Conservation (phyloP, 2,113 vertebrate species). For the Ailuropoda melanoleuca region DNA sequence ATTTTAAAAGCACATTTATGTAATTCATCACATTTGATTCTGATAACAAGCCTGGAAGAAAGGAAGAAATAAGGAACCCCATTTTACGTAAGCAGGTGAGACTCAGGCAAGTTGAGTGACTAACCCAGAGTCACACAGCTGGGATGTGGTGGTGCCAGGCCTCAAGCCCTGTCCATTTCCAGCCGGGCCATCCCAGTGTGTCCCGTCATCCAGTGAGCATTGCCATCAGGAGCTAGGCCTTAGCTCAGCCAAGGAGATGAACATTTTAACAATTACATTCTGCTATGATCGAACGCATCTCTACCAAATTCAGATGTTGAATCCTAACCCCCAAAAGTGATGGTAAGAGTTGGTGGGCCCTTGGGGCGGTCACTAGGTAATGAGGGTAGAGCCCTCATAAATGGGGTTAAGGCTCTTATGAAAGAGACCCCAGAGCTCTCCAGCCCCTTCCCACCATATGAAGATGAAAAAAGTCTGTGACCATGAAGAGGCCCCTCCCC, state of each 20-base stretch:
- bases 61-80: neutral
- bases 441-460: neutral
- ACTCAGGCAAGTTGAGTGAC: neutral
- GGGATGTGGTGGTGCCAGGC: neutral
- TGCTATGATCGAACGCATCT: neutral
- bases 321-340: neutral
- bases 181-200: rapidly evolving
- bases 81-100: neutral
- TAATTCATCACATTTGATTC: neutral
- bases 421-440: neutral
- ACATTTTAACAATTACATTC: neutral
- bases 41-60: neutral
- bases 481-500: neutral
- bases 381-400: neutral
- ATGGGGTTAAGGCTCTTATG: neutral
- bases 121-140: neutral
- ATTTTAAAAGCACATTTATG: neutral
- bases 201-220: too few relatives aligned
- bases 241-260: neutral
- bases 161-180: neutral
- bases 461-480: neutral
- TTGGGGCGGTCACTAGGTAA: neutral
- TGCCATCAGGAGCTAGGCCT: neutral
- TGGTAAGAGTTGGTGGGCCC: neutral
- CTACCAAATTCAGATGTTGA: neutral